phyloP scores from a whole-genome alignment of 2,888 invertebrate genomes.

The Drosophila mimica region DNA sequence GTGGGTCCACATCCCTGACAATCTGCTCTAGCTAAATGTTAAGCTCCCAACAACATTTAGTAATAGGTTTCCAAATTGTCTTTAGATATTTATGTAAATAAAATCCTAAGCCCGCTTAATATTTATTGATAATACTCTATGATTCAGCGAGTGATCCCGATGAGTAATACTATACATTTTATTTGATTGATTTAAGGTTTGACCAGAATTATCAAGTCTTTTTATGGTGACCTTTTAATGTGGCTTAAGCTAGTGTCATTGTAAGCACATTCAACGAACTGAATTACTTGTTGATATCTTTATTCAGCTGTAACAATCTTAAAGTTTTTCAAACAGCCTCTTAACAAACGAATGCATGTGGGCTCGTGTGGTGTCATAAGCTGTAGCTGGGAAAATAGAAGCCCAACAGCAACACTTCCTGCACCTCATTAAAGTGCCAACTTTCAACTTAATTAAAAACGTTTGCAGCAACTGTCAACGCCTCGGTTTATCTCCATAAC shows the following conservation, averaged over 20 bases:
- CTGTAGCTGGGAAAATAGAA: constrained; percentile 22
- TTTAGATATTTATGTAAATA: constrained; percentile 35
- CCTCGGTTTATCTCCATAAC: constrained; percentile 75
- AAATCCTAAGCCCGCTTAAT: constrained; percentile 8
- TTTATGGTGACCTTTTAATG: not conserved
- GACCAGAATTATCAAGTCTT: not conserved
- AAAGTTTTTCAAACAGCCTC: constrained; percentile 18
- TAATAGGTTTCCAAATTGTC: constrained; percentile 3
- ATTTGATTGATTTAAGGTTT: not conserved
- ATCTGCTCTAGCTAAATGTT: constrained; percentile 31
- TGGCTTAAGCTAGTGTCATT: constrained; percentile 25
- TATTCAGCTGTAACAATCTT: constrained; percentile 16
- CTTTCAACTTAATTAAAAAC: constrained; percentile 76
- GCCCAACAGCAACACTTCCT: constrained; percentile 58
- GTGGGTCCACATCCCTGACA: constrained; percentile 53
- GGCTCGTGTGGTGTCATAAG: constrained; percentile 46
- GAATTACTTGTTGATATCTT: constrained; percentile 33
- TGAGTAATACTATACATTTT: constrained; percentile 10
- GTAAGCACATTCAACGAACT: constrained; percentile 1
- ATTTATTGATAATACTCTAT: constrained; percentile 1
- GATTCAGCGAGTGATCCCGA: constrained; percentile 29
- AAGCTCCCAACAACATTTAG: constrained; percentile 20
- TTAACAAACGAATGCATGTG: constrained; percentile 23
- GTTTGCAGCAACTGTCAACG: constrained; percentile 77
- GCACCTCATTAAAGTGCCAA: constrained; percentile 73